Percentiles rank a stretch among this genome's conserved stretches.
Evolutionary conservation across 2,113 vertebrate genomes (phyloP).

Genomic region (Butorides virescens): DNA sequence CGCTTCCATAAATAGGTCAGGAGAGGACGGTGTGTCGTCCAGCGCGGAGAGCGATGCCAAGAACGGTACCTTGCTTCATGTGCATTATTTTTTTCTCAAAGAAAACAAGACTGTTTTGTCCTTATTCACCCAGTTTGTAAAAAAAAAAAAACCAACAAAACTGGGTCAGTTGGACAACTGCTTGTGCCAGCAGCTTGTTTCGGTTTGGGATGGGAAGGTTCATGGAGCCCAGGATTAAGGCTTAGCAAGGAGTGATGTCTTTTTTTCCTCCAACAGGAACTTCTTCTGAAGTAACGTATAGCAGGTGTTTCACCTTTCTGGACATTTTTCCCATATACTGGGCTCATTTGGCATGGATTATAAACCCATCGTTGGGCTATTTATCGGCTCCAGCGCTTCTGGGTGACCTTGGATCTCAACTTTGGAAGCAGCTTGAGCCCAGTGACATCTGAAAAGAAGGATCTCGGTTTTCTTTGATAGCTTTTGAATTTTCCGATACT

Average conservation of each 20-base stretch:
- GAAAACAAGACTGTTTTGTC: not conserved
- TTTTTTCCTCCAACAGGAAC: not conserved
- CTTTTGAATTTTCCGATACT: not conserved
- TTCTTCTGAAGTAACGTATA: not conserved
- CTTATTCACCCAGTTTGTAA: not conserved
- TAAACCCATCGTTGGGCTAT: accelerated
- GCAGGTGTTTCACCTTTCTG: not conserved
- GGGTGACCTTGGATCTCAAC: not conserved
- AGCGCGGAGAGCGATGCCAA: not conserved
- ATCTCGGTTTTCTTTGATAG: not conserved
- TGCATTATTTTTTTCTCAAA: not conserved
- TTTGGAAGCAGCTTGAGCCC: not conserved
- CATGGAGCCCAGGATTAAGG: accelerated
- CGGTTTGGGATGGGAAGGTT: not conserved
- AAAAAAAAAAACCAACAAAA: not conserved
- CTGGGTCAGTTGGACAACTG: slow-evolving; percentile 13
- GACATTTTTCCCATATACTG: not conserved
- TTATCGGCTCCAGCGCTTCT: not conserved
- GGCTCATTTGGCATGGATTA: not conserved
- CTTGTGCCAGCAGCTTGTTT: not conserved
- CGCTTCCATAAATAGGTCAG: not conserved
- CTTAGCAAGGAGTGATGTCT: not conserved
- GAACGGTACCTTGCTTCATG: not conserved
- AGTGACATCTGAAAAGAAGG: not conserved
- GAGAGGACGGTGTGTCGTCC: not conserved